phyloP scores from a whole-genome alignment of 2,797 vertebrate genomes.

The Danio jaintianensis region DNA sequence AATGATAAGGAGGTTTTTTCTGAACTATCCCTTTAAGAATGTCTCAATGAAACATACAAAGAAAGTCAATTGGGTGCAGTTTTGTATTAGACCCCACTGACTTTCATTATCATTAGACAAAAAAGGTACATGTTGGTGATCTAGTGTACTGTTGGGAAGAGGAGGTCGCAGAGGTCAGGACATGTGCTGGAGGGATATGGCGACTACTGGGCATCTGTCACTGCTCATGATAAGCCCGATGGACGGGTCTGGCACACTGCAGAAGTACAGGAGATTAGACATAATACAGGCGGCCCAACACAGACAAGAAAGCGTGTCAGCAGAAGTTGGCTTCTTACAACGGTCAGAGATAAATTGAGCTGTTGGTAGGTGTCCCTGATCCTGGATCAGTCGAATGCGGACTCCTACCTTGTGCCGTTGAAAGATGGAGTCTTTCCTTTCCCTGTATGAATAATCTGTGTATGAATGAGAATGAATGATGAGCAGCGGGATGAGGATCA shows the following conservation, averaged over 20 bases:
- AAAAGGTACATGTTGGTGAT: neutral
- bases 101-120: constrained; percentile 1
- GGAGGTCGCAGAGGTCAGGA: constrained; percentile 2
- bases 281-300: constrained; percentile 26
- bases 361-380: constrained; percentile 32
- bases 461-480: constrained; percentile 39
- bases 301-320: constrained; percentile 25
- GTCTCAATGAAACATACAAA: neutral
- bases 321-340: constrained; percentile 23
- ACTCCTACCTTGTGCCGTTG: constrained; percentile 16
- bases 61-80: neutral
- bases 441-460: constrained; percentile 15
- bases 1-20: too few relatives aligned
- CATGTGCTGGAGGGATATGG: constrained; percentile 32
- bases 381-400: constrained; percentile 5
- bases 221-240: constrained; percentile 53
- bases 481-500: constrained; percentile 20
- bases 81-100: neutral
- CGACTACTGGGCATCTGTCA: constrained; percentile 54
- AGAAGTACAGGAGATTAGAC: constrained; percentile 45
- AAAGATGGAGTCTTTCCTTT: constrained; percentile 17
- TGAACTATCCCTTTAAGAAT: neutral
- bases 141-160: constrained; percentile 1
- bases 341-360: constrained; percentile 29
- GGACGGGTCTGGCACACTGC: constrained; percentile 28